Base-by-base conservation (phyloP, 2,888 invertebrate species). In the Trichopoda pennipes region DNA sequence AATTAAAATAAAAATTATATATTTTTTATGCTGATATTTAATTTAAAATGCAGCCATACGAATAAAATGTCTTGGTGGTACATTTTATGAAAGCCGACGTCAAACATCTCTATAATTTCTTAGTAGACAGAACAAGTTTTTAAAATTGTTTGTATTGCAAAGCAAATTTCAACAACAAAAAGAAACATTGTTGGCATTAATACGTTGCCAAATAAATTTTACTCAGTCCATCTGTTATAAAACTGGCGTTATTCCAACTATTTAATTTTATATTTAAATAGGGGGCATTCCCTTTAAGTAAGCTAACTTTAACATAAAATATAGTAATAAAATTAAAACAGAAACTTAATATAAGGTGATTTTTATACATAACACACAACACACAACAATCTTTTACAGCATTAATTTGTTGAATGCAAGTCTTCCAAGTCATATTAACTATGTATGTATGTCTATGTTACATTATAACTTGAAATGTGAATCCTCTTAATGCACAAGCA, bases 71-170 rank as follows among this genome's bases (percentile, higher is more conserved):
- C n/a, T 35, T 23, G 9, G 1, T 7, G 38, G 23, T 53, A 21
- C 35, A 35, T 28, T 35, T 16, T 19, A 61, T 21, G 17, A 16
- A 17, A 56, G 8, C 16, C 78, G 83, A 83, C 83, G 83, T 83
- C 80, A 83, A 80, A 80, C 47, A 42, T 81, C 55, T 72, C 73
- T 69, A 77, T 80, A 12, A 28, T 77, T 80, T 28, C 77, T 74
- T 53, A 21, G 64, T 74, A 80, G 74, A 73, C 64, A 42, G 19
- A 51, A 61, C n/a, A 14, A 42, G 51, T 17, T 58, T 28, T 58
- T 51, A 35, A 16, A 51, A 53, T 61, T 12, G 68, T 68, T 55
- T 38, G 60, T 44, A 60, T 35, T 23, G n/a, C 56, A 64, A 38
- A 38, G 9, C 28, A 28, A 28, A 12, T n/a, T n/a, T n/a, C n/a